Evolutionary conservation across 2,797 vertebrate species (phyloP), one percentile per base, ranked within the genome.

Genomic region (Halcyon leucocephala): DNA sequence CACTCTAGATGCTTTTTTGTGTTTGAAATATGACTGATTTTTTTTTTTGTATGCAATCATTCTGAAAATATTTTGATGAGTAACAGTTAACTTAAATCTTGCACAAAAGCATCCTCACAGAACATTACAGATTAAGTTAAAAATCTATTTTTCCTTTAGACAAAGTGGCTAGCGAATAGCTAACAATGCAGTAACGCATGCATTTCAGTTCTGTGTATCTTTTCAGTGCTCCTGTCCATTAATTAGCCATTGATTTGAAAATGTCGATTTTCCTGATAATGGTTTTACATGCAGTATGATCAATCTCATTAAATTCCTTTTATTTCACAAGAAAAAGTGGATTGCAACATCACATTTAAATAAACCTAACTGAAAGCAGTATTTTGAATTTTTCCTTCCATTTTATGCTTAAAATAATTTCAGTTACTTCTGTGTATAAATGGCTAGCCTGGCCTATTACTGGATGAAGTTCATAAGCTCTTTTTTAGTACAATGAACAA

Each of bases 171-270:
- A 93, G 24, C 71, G 69, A 91, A 89, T 22, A 93, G 35, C 82
- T 81, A 88, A 83, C 82, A 77, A 87, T 77, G 55, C 85, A 95
- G 49, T 20, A 91, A 88, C 7, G 31, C 22, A 65, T 6, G 58
- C 2, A 6, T 93, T 96, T 82, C 60, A 82, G 66, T 78, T 91
- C 69, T 82, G 37, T 42, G 49, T 69, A 74, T 35, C 42, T 48
- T 82, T 87, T 62, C 82, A 86, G 24, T 20, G 39, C 42, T 87
- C 22, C 44, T 83, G 78, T 64, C 65, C 77, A 90, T 95, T 97
- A 96, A 96, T 94, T 94, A 90, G n/a, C 29, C 74, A 80, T 81
- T 71, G 86, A 95, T 84, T 92, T 64, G 60, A 93, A 85, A 78
- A 93, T 5, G 33, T 82, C 11, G 0, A 84, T 94, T 89, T 95